These are phyloP conservation scores for Cliona cf. orientalis DNA, from an alignment of 37 sponge, comb jelly and placozoan genomes.

Conservation along the genomic window DNA sequence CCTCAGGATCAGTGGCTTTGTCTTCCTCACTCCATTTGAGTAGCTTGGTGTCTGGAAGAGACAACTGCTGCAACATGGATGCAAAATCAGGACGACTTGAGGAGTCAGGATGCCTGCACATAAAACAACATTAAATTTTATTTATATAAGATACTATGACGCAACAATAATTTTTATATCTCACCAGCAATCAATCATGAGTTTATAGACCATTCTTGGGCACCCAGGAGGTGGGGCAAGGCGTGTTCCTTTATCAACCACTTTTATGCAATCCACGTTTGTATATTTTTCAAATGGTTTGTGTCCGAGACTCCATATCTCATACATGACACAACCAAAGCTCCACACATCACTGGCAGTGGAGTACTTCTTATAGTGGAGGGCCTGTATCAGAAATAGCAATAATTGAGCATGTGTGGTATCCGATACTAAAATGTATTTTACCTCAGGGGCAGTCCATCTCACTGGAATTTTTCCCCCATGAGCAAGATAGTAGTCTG, in stretches of 20 bases:
- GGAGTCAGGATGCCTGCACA: constrained; percentile 14
- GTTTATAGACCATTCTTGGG: constrained; percentile 7
- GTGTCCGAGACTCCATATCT: constrained; percentile 26
- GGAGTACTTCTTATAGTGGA: constrained; percentile 23
- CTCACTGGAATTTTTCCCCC: constrained; percentile 46
- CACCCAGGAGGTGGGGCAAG: constrained; percentile 46
- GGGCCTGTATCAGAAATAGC: too few species aligned
- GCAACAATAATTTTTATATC: neutral
- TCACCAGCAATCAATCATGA: constrained; percentile 51
- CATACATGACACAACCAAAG: constrained; percentile 11
- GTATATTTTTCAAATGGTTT: constrained; percentile 6
- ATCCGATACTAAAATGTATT: too few species aligned
- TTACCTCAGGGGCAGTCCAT: constrained; percentile 69
- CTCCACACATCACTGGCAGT: constrained; percentile 27
- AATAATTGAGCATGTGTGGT: too few species aligned
- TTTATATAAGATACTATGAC: neutral
- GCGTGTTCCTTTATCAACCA: constrained; percentile 16
- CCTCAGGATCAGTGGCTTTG: constrained; percentile 23
- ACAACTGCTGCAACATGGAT: constrained; percentile 1
- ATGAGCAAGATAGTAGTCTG: constrained; percentile 40
- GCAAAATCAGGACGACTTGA: constrained; percentile 7
- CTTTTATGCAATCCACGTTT: constrained; percentile 14
- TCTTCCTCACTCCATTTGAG: constrained; percentile 53
- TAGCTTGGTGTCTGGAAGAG: constrained; percentile 27
- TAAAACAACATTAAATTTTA: neutral